These are phyloP conservation scores for Porites australiensis DNA, from an alignment of 64 coral and sea anemone genomes.

Conservation along the genomic window DNA sequence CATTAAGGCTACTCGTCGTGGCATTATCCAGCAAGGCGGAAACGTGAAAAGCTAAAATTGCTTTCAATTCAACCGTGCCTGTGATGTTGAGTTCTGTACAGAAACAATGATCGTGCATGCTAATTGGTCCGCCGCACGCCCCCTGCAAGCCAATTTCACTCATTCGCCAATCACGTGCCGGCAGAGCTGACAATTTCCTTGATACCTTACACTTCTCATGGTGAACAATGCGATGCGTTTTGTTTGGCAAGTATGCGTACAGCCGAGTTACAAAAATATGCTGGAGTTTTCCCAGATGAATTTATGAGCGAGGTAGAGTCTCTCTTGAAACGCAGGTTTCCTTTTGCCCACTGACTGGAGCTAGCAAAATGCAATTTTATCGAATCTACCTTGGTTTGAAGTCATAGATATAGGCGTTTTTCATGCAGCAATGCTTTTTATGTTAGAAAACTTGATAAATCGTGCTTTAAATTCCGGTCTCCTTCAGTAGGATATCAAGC, in stretches of 20 bases:
- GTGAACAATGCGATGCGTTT: constrained; percentile 53
- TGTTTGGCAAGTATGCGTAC: constrained; percentile 32
- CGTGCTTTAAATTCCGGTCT: constrained; percentile 19
- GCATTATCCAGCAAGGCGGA: constrained; percentile 36
- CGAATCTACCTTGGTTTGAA: background rate
- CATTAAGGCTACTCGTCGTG: constrained; percentile 22
- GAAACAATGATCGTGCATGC: constrained; percentile 64
- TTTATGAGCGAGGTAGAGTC: background rate
- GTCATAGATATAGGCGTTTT: too few species aligned
- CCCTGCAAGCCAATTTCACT: constrained; percentile 45
- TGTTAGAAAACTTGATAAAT: background rate
- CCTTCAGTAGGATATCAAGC: background rate
- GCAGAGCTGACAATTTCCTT: constrained; percentile 55
- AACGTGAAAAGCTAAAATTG: constrained; percentile 62
- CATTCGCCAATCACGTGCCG: constrained; percentile 58
- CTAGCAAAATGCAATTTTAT: too few species aligned
- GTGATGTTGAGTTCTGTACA: constrained; percentile 65
- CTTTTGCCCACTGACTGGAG: background rate
- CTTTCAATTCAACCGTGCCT: constrained; percentile 56
- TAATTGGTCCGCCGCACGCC: constrained; percentile 56
- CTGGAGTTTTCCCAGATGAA: constrained; percentile 25
- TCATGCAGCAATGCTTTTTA: background rate
- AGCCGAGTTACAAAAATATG: background rate
- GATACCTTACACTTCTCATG: constrained; percentile 44
- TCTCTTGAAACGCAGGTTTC: background rate